phyloP scores from a whole-genome alignment of 2,888 invertebrate species.

The Tineola bisselliella region DNA sequence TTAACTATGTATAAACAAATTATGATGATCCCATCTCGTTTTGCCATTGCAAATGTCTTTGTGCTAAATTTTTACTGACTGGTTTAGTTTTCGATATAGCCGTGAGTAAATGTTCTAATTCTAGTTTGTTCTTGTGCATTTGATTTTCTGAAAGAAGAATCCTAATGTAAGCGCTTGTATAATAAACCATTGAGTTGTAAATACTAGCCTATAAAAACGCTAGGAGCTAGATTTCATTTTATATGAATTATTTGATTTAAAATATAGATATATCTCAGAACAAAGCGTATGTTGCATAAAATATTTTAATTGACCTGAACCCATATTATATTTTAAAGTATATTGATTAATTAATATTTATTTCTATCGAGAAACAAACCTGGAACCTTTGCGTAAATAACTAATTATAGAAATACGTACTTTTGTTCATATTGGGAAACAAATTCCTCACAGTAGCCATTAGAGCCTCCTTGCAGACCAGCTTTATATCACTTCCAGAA shows the following conservation, averaged over 20 bases:
- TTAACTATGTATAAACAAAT: conserved; percentile 11
- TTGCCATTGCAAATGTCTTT: conserved; percentile 73
- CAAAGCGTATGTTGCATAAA: no score
- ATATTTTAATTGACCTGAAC: no score
- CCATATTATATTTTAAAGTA: no score
- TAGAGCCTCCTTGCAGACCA: conserved; percentile 88
- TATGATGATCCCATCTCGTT: conserved; percentile 67
- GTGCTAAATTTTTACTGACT: conserved; percentile 63
- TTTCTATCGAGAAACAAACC: no score
- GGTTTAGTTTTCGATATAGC: conserved; percentile 69
- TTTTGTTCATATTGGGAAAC: conserved; percentile 41
- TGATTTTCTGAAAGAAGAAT: conserved; percentile 23
- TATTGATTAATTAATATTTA: no score
- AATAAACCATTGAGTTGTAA: no score
- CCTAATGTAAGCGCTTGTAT: not conserved
- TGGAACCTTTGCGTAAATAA: no score
- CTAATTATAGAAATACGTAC: conserved; percentile 24
- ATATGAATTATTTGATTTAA: no score
- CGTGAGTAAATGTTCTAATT: conserved; percentile 47
- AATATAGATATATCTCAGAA: no score
- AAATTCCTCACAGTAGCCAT: conserved; percentile 82
- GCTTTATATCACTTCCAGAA: conserved; percentile 88
- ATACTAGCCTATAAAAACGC: no score
- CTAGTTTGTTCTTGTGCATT: conserved; percentile 25
- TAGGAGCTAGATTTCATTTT: no score